Conservation (phyloP, 2,888 invertebrate genomes). For the Andrena minutula region DNA sequence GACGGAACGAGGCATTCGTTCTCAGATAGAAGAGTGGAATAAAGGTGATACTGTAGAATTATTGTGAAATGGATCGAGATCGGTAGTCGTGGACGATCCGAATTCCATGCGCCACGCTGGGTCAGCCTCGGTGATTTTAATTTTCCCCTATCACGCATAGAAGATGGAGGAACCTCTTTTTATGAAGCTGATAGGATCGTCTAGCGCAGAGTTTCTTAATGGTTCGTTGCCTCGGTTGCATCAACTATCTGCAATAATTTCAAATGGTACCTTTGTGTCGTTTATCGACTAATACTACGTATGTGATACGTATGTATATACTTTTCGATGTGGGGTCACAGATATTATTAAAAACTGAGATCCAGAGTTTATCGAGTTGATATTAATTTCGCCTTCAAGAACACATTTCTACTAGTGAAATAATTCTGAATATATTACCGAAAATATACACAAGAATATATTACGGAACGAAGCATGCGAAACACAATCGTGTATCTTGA, state of each 20-base stretch:
- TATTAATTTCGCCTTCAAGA: too few species aligned
- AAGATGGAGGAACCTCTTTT: slow-evolving; percentile 26
- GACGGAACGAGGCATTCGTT: too few species aligned
- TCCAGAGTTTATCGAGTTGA: too few species aligned
- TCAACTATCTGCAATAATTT: not conserved
- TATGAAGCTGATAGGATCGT: slow-evolving; percentile 58
- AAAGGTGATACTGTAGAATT: not conserved
- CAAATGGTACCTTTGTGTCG: not conserved
- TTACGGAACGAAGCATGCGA: too few species aligned
- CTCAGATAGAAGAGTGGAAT: not conserved
- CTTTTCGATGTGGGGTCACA: not conserved
- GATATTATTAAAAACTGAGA: not conserved
- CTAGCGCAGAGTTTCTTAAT: slow-evolving; percentile 29
- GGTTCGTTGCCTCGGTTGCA: not conserved
- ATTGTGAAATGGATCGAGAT: slow-evolving; percentile 11
- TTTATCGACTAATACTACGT: not conserved
- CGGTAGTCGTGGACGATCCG: slow-evolving; percentile 20
- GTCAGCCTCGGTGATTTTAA: slow-evolving; percentile 25
- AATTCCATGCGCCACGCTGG: slow-evolving; percentile 25
- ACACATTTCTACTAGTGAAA: too few species aligned
- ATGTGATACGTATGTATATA: not conserved
- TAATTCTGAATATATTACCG: too few species aligned
- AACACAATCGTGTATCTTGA: too few species aligned
- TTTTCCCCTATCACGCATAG: slow-evolving; percentile 9
- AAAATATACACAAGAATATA: too few species aligned